Conservation (phyloP, 1,140 invertebrate genomes). For the Maconellicoccus hirsutus region DNA sequence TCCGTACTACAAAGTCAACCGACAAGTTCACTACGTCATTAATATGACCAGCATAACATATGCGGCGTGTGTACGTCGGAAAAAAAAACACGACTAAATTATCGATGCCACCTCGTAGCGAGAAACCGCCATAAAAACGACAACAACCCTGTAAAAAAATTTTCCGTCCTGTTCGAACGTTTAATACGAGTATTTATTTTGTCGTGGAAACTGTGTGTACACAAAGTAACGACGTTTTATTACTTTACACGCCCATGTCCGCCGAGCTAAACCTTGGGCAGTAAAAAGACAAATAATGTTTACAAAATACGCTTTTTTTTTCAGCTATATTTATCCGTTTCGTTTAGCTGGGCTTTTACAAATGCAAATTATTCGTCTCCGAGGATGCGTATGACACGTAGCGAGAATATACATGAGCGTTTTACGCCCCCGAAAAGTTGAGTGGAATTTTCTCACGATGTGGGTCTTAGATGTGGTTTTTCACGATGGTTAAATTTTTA, state of each 20-base stretch:
- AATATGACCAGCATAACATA: background rate
- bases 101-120: too few relatives aligned
- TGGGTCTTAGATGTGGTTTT: too few relatives aligned
- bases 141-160: too few relatives aligned
- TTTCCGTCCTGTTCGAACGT: too few relatives aligned
- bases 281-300: background rate
- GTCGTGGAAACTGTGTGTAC: too few relatives aligned
- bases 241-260: background rate
- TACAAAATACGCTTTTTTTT: background rate
- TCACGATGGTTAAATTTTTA: too few relatives aligned
- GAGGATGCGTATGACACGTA: background rate
- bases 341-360: background rate
- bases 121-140: too few relatives aligned
- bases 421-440: too few relatives aligned
- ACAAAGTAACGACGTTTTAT: background rate
- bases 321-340: background rate
- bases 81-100: too few relatives aligned
- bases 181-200: too few relatives aligned
- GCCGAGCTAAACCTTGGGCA: background rate
- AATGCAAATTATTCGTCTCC: background rate
- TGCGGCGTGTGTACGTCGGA: background rate
- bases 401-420: background rate
- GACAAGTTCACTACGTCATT: background rate
- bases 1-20: background rate
- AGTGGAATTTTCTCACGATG: too few relatives aligned